These are phyloP conservation scores for Neodon shergylaensis DNA, from an alignment of 2,113 vertebrate species.

Conservation along the genomic window DNA sequence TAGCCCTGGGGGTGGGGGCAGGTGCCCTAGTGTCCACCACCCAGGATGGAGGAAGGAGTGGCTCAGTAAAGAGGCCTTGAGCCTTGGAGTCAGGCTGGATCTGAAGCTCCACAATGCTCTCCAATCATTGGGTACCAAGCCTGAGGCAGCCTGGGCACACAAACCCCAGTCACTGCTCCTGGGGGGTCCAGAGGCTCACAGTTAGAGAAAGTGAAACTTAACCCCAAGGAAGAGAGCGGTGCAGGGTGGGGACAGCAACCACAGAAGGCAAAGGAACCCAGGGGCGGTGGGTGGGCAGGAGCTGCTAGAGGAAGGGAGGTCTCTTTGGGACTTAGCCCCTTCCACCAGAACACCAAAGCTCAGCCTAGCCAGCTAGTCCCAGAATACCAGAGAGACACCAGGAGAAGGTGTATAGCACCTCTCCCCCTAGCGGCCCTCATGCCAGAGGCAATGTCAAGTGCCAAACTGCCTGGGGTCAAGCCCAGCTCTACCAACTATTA, in stretches of 20 bases:
- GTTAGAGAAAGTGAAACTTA: neutral
- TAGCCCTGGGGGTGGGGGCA: neutral
- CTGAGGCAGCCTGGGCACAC: neutral
- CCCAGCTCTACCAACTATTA: neutral
- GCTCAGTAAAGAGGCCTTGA: neutral
- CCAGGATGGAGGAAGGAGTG: neutral
- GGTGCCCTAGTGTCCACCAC: neutral
- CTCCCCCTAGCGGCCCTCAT: neutral
- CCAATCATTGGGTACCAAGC: neutral
- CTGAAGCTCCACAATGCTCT: neutral
- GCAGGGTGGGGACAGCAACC: neutral
- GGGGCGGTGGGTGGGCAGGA: neutral
- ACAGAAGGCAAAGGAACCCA: neutral
- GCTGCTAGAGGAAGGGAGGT: neutral
- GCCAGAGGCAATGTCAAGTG: neutral
- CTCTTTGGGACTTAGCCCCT: neutral
- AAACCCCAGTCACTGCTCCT: neutral
- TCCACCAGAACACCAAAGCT: neutral
- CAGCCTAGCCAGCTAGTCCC: neutral
- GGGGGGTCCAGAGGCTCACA: constrained; percentile 42
- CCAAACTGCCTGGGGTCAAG: neutral
- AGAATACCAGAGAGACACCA: neutral
- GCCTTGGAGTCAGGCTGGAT: neutral
- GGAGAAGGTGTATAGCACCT: neutral
- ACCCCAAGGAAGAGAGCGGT: neutral